Evolutionary conservation across 2,888 invertebrate species (phyloP), one percentile per base, ranked within the genome.

Genomic region (Itoplectis maculator): DNA sequence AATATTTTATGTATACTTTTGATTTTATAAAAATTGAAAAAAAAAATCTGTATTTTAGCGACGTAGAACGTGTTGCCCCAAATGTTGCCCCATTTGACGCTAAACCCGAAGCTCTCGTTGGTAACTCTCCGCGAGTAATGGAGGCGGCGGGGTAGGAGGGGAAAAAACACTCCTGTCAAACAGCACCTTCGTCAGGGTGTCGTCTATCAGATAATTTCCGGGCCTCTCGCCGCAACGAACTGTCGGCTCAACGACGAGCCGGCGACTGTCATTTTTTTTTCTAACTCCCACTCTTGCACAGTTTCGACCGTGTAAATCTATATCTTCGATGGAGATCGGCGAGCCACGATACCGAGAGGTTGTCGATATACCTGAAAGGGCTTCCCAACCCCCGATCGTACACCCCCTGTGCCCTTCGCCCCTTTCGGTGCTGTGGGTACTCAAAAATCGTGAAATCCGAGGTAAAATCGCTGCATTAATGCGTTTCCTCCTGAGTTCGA

Each of bases 171-270:
- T 23, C 49, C 18, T 51, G 51, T 76, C 82, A 45, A 51, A 73
- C 61, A 37, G 70, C 68, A 75, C 75, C 79, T 75, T 75, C 79
- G 66, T 82, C 82, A 79, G 66, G 75, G 70, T 74, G 59, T 74
- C 73, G 70, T 72, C 66, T 75, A 75, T 82, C 75, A 66, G 82
- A 82, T 82, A 74, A 75, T 79, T 79, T 82, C 75, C 66, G 65
- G 70, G 47, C 9, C 37, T 35, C 47, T 35, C 47, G 18, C 45
- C 29, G 73, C 35, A 47, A 37, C 61, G 11, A 47, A 35, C 61
- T 61, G 61, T 73, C 20, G 54, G 40, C 49, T 77, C 51, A 51
- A 61, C 54, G 68, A 69, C 70, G 29, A 59, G 59, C 59, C 51
- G 49, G 47, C 75, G 66, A 81, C 73, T 73, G 81, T 81, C 63